A percentile compares a stretch with the other conserved stretches of the same genome.
Conservation (phyloP, 1,140 invertebrate genomes). For the Drosophila repleta region DNA sequence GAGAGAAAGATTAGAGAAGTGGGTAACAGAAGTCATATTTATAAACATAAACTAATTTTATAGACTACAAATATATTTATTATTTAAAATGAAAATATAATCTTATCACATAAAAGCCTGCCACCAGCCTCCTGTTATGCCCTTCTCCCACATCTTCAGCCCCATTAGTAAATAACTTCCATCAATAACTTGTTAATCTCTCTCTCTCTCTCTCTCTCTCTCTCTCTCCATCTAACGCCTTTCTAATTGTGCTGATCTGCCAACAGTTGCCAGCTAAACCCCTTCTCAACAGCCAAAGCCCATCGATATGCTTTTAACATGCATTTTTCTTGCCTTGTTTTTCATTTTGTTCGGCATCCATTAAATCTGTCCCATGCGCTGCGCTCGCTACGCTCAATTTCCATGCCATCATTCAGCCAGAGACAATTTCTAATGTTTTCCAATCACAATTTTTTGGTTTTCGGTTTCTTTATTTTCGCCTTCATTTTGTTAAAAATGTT, state of each 20-base stretch:
- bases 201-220: no score
- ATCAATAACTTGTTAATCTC: no score
- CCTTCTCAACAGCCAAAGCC: background rate
- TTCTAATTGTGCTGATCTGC: background rate
- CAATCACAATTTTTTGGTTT: conserved; percentile 56
- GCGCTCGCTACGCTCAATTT: conserved; percentile 2
- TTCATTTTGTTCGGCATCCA: conserved; percentile 4
- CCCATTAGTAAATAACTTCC: no score
- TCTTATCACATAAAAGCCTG: no score
- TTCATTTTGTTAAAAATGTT: conserved; percentile 64
- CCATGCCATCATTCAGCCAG: conserved; percentile 34
- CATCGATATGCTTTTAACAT: conserved; percentile 4
- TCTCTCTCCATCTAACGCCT: background rate
- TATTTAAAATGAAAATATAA: no score
- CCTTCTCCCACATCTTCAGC: no score
- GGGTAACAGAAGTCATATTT: no score
- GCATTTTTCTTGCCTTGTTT: background rate
- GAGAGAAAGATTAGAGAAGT: no score
- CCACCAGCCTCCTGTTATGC: no score
- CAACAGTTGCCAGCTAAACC: background rate
- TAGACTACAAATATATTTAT: no score
- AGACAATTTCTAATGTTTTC: conserved; percentile 71
- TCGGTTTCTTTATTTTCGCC: conserved; percentile 30
- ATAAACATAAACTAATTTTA: no score
- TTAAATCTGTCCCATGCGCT: background rate